Evolutionary conservation across 2,113 vertebrate genomes (phyloP).

Genomic region (Odocoileus virginianus): DNA sequence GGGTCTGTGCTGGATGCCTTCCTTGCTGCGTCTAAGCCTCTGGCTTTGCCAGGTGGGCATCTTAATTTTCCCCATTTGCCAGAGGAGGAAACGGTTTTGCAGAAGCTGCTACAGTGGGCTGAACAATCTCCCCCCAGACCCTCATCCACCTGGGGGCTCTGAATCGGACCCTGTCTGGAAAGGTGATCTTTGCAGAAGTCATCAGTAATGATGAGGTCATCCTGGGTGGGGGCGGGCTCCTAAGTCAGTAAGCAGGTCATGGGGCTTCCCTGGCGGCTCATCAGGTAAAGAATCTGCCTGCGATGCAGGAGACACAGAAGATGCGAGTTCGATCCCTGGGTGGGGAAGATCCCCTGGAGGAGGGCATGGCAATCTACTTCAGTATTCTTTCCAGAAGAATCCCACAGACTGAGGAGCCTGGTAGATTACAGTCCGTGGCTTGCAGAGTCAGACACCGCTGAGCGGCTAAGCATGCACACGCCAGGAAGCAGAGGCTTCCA

Average conservation of each 20-base stretch:
- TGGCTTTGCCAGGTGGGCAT: background rate
- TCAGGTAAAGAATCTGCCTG: background rate
- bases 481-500: background rate
- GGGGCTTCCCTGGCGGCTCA: background rate
- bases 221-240: background rate
- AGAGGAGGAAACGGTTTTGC: background rate
- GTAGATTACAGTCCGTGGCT: background rate
- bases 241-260: background rate
- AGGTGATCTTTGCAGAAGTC: background rate
- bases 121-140: background rate
- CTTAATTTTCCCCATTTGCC: background rate
- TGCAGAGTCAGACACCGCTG: background rate
- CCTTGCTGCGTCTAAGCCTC: background rate
- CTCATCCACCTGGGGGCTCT: background rate
- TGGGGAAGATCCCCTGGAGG: background rate
- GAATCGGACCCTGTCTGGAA: background rate
- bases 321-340: background rate
- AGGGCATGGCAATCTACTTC: background rate
- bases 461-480: rapidly evolving
- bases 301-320: background rate
- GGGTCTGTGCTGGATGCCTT: background rate
- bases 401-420: background rate
- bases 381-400: background rate
- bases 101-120: background rate
- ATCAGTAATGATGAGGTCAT: background rate